A percentile compares a stretch with the other conserved stretches of the same genome.
Evolutionary conservation across 2,113 vertebrate genomes (phyloP).

Genomic region (Lophochroa leadbeateri): DNA sequence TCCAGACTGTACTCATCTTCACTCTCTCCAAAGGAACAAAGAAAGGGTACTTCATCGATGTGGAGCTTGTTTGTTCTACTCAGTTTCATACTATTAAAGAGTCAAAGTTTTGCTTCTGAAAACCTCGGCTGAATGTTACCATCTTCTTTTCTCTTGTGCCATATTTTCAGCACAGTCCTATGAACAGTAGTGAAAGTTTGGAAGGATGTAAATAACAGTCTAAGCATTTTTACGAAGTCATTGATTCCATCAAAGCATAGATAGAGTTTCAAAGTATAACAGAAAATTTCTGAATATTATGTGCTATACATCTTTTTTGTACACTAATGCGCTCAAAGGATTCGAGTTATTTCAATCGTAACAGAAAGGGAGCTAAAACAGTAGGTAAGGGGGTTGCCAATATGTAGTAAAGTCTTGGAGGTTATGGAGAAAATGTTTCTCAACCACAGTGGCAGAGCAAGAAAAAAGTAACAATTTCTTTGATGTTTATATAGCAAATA

Average conservation of each 20-base stretch:
- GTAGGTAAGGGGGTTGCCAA: neutral
- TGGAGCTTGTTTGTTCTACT: neutral
- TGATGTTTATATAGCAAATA: neutral
- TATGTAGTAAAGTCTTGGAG: neutral
- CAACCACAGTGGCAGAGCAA: neutral
- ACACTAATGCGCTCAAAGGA: neutral
- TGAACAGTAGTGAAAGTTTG: neutral
- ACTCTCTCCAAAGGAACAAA: neutral
- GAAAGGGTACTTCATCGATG: neutral
- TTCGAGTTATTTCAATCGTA: neutral
- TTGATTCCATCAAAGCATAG: neutral
- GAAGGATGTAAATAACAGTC: neutral
- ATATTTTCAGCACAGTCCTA: neutral
- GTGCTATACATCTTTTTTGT: neutral
- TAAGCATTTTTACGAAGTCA: neutral
- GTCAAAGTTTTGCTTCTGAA: neutral
- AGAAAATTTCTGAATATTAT: neutral
- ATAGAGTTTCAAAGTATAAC: neutral
- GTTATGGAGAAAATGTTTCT: neutral
- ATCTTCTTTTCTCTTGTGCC: neutral
- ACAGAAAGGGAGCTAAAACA: neutral
- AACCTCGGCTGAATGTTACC: neutral
- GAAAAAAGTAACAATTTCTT: neutral
- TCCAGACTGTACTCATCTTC: neutral
- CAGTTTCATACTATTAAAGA: neutral